Evolutionary conservation across 2,888 invertebrate genomes (phyloP).

Genomic region (Perithous albicinctus): DNA sequence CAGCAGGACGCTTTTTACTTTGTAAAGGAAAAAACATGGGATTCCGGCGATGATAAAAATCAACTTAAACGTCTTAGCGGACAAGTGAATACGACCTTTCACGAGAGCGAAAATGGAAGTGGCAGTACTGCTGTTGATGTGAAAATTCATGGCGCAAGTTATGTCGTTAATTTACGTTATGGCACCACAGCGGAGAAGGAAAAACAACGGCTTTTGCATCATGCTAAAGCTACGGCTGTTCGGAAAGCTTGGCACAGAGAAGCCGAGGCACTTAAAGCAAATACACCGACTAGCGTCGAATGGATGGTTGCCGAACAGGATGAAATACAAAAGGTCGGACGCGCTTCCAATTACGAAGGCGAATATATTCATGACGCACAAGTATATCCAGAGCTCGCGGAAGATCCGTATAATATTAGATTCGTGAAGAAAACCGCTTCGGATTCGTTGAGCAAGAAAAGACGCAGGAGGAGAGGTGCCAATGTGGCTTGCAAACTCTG

Average conservation of each 20-base stretch:
- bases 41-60: conserved; percentile 94
- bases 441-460: conserved; percentile 88
- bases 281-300: conserved; percentile 91
- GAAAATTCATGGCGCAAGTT: conserved; percentile 95
- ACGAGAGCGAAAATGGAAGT: conserved; percentile 92
- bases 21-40: conserved; percentile 96
- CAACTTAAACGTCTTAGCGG: conserved; percentile 95
- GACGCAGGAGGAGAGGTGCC: conserved; percentile 89
- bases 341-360: conserved; percentile 94
- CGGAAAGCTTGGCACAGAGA: conserved; percentile 97
- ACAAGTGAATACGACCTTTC: conserved; percentile 96
- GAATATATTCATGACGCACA: conserved; percentile 96
- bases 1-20: conserved; percentile 97
- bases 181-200: conserved; percentile 97
- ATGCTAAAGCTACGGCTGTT: conserved; percentile 94
- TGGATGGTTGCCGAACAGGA: conserved; percentile 96
- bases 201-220: conserved; percentile 94
- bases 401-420: conserved; percentile 97
- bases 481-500: conserved; percentile 84
- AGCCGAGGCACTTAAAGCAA: conserved; percentile 92
- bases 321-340: conserved; percentile 94
- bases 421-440: conserved; percentile 94
- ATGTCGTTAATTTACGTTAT: conserved; percentile 96
- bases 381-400: conserved; percentile 96
- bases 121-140: conserved; percentile 91